Conservation (phyloP, 2,113 vertebrate genomes). For the Paralichthys olivaceus region DNA sequence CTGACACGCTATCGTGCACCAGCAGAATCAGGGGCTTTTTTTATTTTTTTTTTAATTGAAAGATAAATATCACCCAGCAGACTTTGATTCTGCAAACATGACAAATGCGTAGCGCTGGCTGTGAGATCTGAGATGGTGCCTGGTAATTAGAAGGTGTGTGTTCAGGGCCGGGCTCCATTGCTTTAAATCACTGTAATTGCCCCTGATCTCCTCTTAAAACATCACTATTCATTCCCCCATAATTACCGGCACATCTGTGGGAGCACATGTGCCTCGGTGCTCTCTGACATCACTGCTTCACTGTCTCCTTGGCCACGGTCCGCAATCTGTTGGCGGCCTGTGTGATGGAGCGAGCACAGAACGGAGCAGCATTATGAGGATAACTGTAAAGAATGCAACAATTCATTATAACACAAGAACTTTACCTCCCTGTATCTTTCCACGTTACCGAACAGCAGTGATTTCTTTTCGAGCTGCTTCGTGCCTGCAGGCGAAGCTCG, state of each 20-base stretch:
- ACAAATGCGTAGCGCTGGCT: conserved; percentile 59
- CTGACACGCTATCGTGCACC: conserved; percentile 8
- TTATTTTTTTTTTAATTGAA: conserved; percentile 38
- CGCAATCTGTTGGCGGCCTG: conserved; percentile 12
- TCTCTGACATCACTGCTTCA: conserved; percentile 66
- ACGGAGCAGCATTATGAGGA: not conserved
- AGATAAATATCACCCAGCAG: conserved; percentile 58
- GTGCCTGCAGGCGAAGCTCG: conserved; percentile 46
- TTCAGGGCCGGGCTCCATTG: conserved; percentile 55
- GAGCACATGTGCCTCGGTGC: conserved; percentile 57
- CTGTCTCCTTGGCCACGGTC: conserved; percentile 17
- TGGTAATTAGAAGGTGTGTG: conserved; percentile 74
- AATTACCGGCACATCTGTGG: conserved; percentile 81
- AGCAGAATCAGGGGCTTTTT: conserved; percentile 54
- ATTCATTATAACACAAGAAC: conserved; percentile 12
- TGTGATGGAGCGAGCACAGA: conserved; percentile 4
- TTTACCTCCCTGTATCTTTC: conserved; percentile 11
- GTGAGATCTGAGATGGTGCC: conserved; percentile 38
- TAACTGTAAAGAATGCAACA: not conserved
- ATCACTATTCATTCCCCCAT: conserved; percentile 73
- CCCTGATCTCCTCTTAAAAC: conserved; percentile 78
- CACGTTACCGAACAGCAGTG: conserved; percentile 12
- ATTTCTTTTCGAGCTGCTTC: conserved; percentile 26
- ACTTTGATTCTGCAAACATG: conserved; percentile 60
- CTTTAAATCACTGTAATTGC: conserved; percentile 80